A percentile compares a stretch with the other conserved stretches of the same genome.
These are phyloP conservation scores for Eubasilissa regina DNA, from an alignment of 1,140 invertebrate species.

Conservation along the genomic window DNA sequence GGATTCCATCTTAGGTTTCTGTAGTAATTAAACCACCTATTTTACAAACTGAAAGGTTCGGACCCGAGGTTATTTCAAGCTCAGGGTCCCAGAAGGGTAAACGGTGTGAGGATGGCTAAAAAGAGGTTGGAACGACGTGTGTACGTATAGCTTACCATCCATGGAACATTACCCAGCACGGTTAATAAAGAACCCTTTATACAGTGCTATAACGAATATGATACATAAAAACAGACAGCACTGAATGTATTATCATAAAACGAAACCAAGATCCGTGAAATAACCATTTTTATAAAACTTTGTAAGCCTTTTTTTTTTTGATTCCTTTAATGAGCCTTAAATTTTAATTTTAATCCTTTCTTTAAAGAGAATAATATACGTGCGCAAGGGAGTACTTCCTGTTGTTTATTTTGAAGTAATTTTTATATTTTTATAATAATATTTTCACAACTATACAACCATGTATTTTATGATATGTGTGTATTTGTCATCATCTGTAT, in stretches of 20 bases:
- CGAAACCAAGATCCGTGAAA: conserved; percentile 26
- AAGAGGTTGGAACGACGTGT: not conserved
- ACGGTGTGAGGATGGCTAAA: not conserved
- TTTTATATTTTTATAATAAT: too few relatives aligned
- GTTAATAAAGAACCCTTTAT: conserved; percentile 39
- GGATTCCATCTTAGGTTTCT: conserved; percentile 10
- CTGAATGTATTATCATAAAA: conserved; percentile 3
- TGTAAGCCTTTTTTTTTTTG: not conserved
- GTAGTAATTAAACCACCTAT: conserved; percentile 8
- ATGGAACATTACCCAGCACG: conserved; percentile 30
- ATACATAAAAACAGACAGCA: conserved; percentile 32
- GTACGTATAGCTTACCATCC: not conserved
- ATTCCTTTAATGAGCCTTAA: too few relatives aligned
- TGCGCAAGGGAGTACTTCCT: too few relatives aligned
- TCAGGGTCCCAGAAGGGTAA: not conserved
- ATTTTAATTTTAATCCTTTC: too few relatives aligned
- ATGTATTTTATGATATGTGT: too few relatives aligned
- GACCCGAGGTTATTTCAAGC: not conserved
- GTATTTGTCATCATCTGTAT: too few relatives aligned
- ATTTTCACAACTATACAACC: too few relatives aligned
- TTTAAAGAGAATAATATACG: too few relatives aligned
- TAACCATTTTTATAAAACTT: conserved; percentile 36
- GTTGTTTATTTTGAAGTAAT: too few relatives aligned
- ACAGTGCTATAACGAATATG: conserved; percentile 22
- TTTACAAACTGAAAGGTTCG: not conserved